Base-by-base conservation (phyloP, 2,888 invertebrate species). In the Lucinisca nassula region DNA sequence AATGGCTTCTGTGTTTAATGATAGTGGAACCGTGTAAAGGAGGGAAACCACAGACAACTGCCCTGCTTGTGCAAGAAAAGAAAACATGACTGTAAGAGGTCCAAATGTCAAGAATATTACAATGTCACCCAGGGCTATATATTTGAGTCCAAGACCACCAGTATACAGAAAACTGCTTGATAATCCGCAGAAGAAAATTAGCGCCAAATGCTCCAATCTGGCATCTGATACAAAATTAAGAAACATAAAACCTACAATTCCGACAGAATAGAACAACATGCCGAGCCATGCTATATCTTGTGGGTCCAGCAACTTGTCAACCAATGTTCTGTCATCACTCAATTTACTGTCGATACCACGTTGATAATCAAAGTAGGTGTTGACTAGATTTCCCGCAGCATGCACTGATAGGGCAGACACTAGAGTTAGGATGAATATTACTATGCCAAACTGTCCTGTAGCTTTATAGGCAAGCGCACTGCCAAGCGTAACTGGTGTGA, bases 161-260 rank as follows among this genome's bases (percentile, higher is more conserved):
- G 99, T 99, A 95, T 99, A 99, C n/a, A 99, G 97, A 96, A 99
- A 99, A 91, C 99, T 99, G 79, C 98, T 98, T 37, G 99, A 99
- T 80, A 99, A 96, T 0, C 99, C 99, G 82, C 99, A 99, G 97
- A 99, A 99, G 96, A 99, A 99, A 0, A 99, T 98, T 73, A 99
- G 97, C 8, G 99, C 99, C 92, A 99, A 97, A 96, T 99, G 99
- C 96, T 99, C 99, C 98, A 99, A 98, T 96, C 98, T 98, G 0
- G 99, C 99, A 17, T 98, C 98, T 79, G 99, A 99, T 84, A 98
- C 97, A 86, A 97, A 97, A 0, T 98, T 97, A 83, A 98, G 96
- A 14, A 98, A 96, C 73, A 98, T 97, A 96, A 98, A 98, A 80
- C 98, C 98, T 27, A 97, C 96, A 96, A 98, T 99, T 72, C 99